phyloP scores from a whole-genome alignment of 2,113 vertebrate species.

The Tupaia chinensis region DNA sequence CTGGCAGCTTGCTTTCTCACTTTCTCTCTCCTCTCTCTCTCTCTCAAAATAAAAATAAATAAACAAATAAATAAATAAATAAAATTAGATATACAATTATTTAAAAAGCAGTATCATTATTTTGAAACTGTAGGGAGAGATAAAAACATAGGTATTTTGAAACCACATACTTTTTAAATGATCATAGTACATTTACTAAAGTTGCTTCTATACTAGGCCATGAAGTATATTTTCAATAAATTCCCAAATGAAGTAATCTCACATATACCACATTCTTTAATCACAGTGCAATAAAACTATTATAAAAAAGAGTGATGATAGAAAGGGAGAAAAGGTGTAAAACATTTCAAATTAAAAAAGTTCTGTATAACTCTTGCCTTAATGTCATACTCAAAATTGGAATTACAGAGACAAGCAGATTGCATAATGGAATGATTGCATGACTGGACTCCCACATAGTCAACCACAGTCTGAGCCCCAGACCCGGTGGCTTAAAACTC shows the following conservation, averaged over 20 bases:
- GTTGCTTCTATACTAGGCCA: neutral
- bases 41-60: too few relatives aligned
- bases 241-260: neutral
- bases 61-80: too few relatives aligned
- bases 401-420: too few relatives aligned
- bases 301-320: neutral
- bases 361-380: neutral
- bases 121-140: neutral
- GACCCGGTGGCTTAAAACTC: too few relatives aligned
- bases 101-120: too few relatives aligned
- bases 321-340: neutral
- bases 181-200: neutral
- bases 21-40: too few relatives aligned
- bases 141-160: neutral
- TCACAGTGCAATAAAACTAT: neutral
- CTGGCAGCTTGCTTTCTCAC: too few relatives aligned
- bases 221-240: neutral
- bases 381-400: neutral
- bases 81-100: too few relatives aligned
- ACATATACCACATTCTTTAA: neutral
- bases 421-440: too few relatives aligned
- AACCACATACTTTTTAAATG: neutral
- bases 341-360: neutral
- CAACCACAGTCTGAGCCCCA: too few relatives aligned
- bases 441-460: too few relatives aligned